These are phyloP conservation scores for Mamestra configurata DNA, from an alignment of 1,140 invertebrate species.

Conservation along the genomic window DNA sequence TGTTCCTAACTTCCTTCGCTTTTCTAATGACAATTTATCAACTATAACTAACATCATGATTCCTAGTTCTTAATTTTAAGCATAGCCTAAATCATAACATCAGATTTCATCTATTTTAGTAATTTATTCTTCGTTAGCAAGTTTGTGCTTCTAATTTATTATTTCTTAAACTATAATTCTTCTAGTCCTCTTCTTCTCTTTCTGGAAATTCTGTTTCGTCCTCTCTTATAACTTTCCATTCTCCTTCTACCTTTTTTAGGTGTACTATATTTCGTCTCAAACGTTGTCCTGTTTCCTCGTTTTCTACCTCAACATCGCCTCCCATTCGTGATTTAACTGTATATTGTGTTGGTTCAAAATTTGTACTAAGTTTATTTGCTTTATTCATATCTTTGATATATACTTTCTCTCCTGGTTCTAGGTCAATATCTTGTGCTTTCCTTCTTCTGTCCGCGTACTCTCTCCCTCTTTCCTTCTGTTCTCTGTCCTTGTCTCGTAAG, in stretches of 20 bases:
- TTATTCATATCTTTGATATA: not conserved
- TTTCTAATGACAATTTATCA: too few species aligned
- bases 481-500: not conserved
- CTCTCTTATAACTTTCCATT: not conserved
- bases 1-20: too few species aligned
- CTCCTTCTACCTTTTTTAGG: conserved; percentile 4
- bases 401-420: not conserved
- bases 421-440: not conserved
- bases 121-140: too few species aligned
- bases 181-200: too few species aligned
- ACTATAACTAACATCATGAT: too few species aligned
- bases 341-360: not conserved
- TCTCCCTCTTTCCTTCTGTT: not conserved
- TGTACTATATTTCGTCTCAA: not conserved
- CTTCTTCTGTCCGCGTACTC: not conserved
- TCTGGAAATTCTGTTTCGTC: too few species aligned
- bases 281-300: not conserved
- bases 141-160: too few species aligned
- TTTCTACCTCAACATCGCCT: not conserved
- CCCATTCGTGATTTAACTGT: not conserved
- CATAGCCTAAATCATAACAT: too few species aligned
- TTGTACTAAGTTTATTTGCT: not conserved
- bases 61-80: too few species aligned
- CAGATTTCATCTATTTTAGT: too few species aligned
- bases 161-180: too few species aligned